These are phyloP conservation scores for Anniella stebbinsi DNA, from an alignment of 2,797 vertebrate genomes.

Conservation along the genomic window DNA sequence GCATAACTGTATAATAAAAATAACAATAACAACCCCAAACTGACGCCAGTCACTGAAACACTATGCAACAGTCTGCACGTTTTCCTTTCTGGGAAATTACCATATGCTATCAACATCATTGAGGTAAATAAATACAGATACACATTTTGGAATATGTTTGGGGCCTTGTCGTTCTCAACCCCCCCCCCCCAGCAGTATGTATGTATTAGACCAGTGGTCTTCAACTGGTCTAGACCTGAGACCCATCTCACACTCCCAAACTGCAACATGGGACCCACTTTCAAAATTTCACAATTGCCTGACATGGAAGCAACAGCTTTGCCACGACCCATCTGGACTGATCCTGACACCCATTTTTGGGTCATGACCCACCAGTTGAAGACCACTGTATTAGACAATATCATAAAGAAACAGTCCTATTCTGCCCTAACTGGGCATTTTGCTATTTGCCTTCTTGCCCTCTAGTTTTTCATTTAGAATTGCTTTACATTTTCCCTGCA, in stretches of 20 bases:
- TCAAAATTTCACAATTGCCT: too few species aligned
- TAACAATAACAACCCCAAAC: background rate
- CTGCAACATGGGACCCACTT: too few species aligned
- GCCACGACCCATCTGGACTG: too few species aligned
- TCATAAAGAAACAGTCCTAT: background rate
- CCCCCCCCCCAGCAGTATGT: background rate
- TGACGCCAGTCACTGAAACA: background rate
- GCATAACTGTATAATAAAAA: background rate
- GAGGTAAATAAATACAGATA: slow-evolving; percentile 9
- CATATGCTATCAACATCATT: slow-evolving; percentile 2
- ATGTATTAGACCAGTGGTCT: background rate
- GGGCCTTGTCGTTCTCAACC: background rate
- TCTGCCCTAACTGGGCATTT: too few species aligned
- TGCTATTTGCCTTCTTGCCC: too few species aligned
- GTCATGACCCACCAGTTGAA: too few species aligned
- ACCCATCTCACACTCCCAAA: too few species aligned
- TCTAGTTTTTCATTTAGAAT: too few species aligned
- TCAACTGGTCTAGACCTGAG: too few species aligned
- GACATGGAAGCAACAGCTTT: too few species aligned
- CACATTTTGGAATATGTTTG: slow-evolving; percentile 13
- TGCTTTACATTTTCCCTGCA: too few species aligned
- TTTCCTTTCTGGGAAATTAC: slow-evolving; percentile 45
- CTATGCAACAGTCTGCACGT: background rate
- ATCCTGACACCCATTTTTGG: too few species aligned
- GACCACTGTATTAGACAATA: background rate